These are phyloP conservation scores for Gavia stellata DNA, from an alignment of 2,113 vertebrate genomes.

Conservation along the genomic window DNA sequence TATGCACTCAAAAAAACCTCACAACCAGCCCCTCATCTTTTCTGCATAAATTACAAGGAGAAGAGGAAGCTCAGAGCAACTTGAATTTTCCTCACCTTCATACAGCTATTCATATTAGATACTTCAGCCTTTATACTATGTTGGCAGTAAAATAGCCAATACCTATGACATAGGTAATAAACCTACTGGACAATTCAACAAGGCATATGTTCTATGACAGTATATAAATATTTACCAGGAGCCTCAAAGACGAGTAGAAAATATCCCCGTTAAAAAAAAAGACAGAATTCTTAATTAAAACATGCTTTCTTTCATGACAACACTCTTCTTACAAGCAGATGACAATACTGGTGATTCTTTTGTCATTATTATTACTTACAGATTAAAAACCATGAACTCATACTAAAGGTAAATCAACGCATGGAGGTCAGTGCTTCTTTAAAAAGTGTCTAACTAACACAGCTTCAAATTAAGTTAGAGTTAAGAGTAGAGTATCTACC, in stretches of 20 bases:
- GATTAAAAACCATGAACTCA: accelerated
- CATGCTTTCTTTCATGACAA: not conserved
- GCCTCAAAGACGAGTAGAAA: not conserved
- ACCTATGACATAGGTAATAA: not conserved
- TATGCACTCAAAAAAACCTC: not conserved
- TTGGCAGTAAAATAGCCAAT: not conserved
- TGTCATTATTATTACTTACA: not conserved
- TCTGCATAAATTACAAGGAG: not conserved
- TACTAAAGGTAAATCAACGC: not conserved
- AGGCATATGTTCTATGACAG: not conserved
- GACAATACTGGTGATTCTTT: not conserved
- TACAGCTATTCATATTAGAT: not conserved
- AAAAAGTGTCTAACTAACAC: not conserved
- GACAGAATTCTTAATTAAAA: not conserved
- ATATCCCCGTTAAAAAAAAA: not conserved
- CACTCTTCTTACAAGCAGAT: not conserved
- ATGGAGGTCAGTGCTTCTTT: not conserved
- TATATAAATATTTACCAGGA: not conserved
- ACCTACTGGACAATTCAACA: not conserved
- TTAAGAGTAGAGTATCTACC: not conserved
- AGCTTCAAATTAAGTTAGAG: not conserved
- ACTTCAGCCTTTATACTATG: not conserved
- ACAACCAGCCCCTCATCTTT: not conserved
- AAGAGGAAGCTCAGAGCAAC: not conserved
- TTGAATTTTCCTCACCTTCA: not conserved